These are phyloP conservation scores for Molossus alvarezi DNA, from an alignment of 2,797 vertebrate species.

Conservation along the genomic window DNA sequence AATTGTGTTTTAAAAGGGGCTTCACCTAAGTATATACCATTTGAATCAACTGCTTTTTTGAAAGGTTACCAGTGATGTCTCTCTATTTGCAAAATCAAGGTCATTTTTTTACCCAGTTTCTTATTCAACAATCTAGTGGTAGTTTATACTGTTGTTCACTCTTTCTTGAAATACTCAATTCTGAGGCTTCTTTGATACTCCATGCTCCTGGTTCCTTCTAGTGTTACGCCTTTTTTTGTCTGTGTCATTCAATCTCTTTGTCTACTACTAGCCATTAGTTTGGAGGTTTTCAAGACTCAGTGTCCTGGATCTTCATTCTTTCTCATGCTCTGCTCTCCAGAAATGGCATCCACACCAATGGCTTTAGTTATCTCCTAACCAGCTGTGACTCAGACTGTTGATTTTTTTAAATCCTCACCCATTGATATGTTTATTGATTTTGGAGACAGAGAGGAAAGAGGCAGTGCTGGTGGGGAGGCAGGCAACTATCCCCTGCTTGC, in stretches of 20 bases:
- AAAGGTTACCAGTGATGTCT: constrained; percentile 8
- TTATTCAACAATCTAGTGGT: background rate
- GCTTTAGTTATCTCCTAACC: background rate
- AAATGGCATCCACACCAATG: background rate
- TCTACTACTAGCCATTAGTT: background rate
- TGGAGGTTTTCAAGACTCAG: background rate
- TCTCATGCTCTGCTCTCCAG: background rate
- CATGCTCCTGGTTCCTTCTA: background rate
- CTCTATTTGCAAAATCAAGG: constrained; percentile 46
- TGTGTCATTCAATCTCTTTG: background rate
- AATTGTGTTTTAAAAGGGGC: constrained; percentile 40
- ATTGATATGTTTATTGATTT: background rate
- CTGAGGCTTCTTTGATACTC: background rate
- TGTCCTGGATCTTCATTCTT: constrained; percentile 10
- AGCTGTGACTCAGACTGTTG: background rate
- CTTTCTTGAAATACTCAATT: background rate
- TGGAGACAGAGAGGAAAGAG: background rate
- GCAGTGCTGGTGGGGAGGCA: no score
- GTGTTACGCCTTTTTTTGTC: background rate
- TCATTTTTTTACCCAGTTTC: background rate
- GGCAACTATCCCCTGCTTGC: background rate
- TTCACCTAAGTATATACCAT: constrained; percentile 36
- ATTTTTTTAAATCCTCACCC: background rate
- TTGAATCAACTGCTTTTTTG: constrained; percentile 60
- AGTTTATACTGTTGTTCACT: background rate